Evolutionary conservation across 1,140 invertebrate species (phyloP).

Genomic region (Tetraneura akinire): DNA sequence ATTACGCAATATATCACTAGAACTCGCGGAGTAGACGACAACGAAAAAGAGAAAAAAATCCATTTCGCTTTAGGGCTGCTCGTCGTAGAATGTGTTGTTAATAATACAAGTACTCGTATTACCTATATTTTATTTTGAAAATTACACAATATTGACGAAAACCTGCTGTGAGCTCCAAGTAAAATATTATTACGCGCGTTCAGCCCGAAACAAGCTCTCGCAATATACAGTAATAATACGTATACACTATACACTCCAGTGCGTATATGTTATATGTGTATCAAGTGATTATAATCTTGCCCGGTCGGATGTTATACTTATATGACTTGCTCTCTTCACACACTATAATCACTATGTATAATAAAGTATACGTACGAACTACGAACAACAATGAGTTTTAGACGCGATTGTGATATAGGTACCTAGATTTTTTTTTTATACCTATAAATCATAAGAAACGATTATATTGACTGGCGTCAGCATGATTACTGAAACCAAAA

Average conservation of each 20-base stretch:
- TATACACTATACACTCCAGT: background rate
- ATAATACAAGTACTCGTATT: background rate
- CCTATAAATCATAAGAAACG: background rate
- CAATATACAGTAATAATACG: background rate
- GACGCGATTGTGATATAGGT: background rate
- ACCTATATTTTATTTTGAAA: background rate
- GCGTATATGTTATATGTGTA: background rate
- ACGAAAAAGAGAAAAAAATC: no score
- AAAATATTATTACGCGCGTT: background rate
- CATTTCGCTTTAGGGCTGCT: constrained; percentile 23
- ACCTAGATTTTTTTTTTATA: no score
- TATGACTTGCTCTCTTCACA: background rate
- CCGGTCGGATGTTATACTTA: background rate
- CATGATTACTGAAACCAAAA: constrained; percentile 28
- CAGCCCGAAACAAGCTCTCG: background rate
- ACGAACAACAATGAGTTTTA: background rate
- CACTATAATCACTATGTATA: background rate
- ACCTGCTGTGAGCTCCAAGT: constrained; percentile 15
- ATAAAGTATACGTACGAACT: background rate
- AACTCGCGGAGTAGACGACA: background rate
- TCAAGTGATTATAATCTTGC: background rate
- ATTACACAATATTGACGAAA: background rate
- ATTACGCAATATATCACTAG: background rate
- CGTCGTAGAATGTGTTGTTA: background rate
- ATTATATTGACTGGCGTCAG: background rate